A percentile compares a stretch with the other conserved stretches of the same genome.
phyloP scores from a whole-genome alignment of 2,797 vertebrate species.

The Heterohyrax brucei region DNA sequence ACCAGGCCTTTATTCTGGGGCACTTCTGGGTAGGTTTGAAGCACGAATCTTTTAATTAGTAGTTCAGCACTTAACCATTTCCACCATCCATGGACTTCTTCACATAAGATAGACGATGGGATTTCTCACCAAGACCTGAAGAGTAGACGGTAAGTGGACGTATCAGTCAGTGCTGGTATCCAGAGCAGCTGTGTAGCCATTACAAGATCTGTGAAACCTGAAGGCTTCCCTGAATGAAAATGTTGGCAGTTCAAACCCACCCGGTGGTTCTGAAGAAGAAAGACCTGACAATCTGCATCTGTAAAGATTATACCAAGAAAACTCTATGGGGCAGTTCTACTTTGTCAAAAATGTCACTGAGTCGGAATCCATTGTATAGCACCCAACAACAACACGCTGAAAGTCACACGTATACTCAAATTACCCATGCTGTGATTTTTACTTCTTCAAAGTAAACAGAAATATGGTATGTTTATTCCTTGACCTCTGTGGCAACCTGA shows the following conservation, averaged over 20 bases:
- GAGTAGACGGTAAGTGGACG: background rate
- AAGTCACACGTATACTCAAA: background rate
- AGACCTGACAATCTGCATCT: too few relatives aligned
- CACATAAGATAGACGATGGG: background rate
- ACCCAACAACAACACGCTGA: background rate
- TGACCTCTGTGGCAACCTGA: background rate
- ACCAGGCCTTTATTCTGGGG: background rate
- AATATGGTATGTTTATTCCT: background rate
- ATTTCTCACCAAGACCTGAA: background rate
- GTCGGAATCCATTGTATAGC: too few relatives aligned
- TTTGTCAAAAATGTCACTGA: too few relatives aligned
- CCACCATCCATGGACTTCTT: too few relatives aligned
- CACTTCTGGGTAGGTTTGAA: background rate
- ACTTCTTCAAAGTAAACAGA: slow-evolving; percentile 18
- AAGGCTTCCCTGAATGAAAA: background rate
- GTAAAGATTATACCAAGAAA: too few relatives aligned
- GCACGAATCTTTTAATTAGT: background rate
- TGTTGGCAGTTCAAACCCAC: too few relatives aligned
- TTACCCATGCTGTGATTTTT: background rate
- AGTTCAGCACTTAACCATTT: too few relatives aligned
- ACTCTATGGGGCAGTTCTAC: too few relatives aligned
- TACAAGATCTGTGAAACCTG: background rate
- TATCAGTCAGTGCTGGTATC: background rate
- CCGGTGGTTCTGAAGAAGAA: too few relatives aligned
- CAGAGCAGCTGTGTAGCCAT: background rate